Base-by-base conservation (phyloP, 2,888 invertebrate genomes). In the Thumatha senex region DNA sequence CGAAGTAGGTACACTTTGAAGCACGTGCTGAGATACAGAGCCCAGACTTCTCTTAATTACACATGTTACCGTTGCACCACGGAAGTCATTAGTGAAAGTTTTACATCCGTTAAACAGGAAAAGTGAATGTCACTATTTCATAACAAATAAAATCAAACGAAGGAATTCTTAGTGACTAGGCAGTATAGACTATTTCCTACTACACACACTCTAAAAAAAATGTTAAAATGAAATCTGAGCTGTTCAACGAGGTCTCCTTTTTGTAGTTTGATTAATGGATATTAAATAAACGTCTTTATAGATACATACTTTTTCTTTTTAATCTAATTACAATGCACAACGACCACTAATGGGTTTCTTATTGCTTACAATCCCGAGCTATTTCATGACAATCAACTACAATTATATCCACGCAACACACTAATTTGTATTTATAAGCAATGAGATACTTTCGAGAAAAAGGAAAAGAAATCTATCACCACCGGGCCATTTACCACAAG, bases 401-500 rank as follows among this genome's bases (percentile, higher is more conserved):
- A 57, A 69, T 60, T 58, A 67, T 40, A 48, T 52, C 43, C 63
- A 69, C 62, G 68, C 61, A 49, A 61, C 48, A 45, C 36, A 47
- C 43, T 40, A 54, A 59, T 68, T 56, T 56, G 56, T 52, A 42
- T 44, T 24, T 47, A 60, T 49, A 54, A 49, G 65, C 34, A 15
- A 44, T 38, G 12, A 33, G 34, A 18, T 18, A 45, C 39, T 36
- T n/a, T 34, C 31, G 11, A 35, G 31, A 39, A 43, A 43, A 18
- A 36, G 12, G 45, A 40, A 51, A 60, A 59, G 54, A 62, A 67
- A 61, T 43, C 48, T 54, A 64, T 64, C 62, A 50, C 55, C 51
- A 60, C 42, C 46, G 41, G 51, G 67, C 73, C 70, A 71, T 77
- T 72, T 76, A 54, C 59, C 65, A 66, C 57, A 64, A 67, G 72